Conservation (phyloP, 2,888 invertebrate species). For the Podabrus alpinus region DNA sequence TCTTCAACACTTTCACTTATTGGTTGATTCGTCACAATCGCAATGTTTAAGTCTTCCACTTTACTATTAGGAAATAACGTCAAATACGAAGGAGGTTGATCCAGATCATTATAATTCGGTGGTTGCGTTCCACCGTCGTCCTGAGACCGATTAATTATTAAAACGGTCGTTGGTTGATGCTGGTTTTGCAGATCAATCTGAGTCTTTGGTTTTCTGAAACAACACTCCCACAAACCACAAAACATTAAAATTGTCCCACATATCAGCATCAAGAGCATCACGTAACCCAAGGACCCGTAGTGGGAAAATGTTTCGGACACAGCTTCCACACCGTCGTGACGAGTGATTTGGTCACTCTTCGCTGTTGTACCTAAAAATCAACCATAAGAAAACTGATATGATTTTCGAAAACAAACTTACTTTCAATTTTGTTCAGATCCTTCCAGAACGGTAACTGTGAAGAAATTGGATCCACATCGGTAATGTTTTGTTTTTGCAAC, state of each 20-base stretch:
- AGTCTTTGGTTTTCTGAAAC: conserved; percentile 55
- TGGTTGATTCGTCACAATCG: neutral
- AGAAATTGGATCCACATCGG: neutral
- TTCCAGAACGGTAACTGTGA: conserved; percentile 24
- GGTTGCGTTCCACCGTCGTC: conserved; percentile 50
- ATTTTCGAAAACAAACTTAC: conserved; percentile 19
- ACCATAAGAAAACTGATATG: neutral
- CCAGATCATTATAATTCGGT: conserved; percentile 68
- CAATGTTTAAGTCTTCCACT: neutral
- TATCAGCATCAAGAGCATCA: conserved; percentile 71
- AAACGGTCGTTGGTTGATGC: conserved; percentile 44
- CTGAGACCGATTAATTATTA: conserved; percentile 43
- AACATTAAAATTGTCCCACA: conserved; percentile 72
- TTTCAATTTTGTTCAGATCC: conserved; percentile 23
- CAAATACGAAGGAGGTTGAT: conserved; percentile 68
- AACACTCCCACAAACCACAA: conserved; percentile 69
- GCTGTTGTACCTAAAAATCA: conserved; percentile 28
- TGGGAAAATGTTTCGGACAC: conserved; percentile 65
- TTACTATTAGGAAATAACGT: conserved; percentile 63
- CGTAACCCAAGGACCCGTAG: conserved; percentile 75
- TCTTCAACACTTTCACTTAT: conserved; percentile 4
- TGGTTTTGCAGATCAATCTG: conserved; percentile 35
- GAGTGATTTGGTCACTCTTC: conserved; percentile 26
- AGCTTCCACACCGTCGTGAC: conserved; percentile 42
- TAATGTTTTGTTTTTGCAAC: conserved; percentile 28